Conservation (phyloP, 1,140 invertebrate species). For the Tetragnatha versicolor region DNA sequence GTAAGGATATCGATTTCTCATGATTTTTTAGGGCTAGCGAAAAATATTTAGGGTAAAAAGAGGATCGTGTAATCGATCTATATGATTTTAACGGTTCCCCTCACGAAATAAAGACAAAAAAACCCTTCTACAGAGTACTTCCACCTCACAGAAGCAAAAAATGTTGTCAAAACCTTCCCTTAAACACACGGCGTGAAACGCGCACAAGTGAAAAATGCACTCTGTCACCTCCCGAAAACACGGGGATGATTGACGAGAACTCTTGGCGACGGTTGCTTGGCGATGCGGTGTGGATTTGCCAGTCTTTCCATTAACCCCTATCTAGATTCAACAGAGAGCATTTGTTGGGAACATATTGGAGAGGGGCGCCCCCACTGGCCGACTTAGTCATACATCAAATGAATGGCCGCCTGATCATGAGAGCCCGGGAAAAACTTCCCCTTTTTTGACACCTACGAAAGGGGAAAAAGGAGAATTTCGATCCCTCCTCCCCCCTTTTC, state of each 20-base stretch:
- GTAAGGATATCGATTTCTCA: too few relatives aligned
- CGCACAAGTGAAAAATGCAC: too few relatives aligned
- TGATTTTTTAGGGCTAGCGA: too few relatives aligned
- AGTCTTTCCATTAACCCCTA: neutral
- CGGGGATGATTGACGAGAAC: neutral
- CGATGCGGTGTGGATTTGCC: neutral
- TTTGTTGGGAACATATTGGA: conserved; percentile 47
- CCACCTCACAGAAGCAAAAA: too few relatives aligned
- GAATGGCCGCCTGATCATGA: conserved; percentile 11
- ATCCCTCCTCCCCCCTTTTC: neutral
- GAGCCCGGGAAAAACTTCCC: neutral
- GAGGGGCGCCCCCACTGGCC: conserved; percentile 16
- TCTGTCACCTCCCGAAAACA: too few relatives aligned
- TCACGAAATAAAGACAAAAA: too few relatives aligned
- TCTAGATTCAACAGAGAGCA: neutral
- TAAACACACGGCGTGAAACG: too few relatives aligned
- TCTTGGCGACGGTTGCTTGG: conserved; percentile 6
- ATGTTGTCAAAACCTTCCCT: too few relatives aligned
- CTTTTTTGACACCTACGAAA: neutral
- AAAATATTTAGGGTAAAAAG: too few relatives aligned
- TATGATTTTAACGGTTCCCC: too few relatives aligned
- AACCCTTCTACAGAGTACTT: too few relatives aligned
- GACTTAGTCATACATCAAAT: conserved; percentile 50
- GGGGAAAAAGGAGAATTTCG: neutral
- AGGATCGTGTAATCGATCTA: too few relatives aligned